A percentile compares a stretch with the other conserved stretches of the same genome.
phyloP scores from a whole-genome alignment of 2,888 invertebrate species.

The Spodoptera exigua region DNA sequence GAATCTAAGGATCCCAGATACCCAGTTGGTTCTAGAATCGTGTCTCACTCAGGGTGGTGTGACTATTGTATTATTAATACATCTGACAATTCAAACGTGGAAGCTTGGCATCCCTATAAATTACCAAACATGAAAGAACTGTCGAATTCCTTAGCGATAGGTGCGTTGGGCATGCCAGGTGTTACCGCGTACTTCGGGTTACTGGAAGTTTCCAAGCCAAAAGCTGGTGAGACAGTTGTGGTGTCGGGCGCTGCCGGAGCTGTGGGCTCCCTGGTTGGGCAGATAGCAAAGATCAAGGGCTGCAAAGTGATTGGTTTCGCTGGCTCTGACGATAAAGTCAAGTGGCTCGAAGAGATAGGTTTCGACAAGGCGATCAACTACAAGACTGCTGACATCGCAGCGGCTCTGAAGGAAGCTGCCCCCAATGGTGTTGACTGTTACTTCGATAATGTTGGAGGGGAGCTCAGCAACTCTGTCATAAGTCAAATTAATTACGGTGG shows the following conservation, averaged over 20 bases:
- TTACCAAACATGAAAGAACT: conserved; percentile 14
- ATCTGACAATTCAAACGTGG: too few relatives aligned
- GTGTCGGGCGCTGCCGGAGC: conserved; percentile 93
- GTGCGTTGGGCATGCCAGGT: conserved; percentile 91
- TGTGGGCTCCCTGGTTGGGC: conserved; percentile 92
- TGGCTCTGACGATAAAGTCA: conserved; percentile 73
- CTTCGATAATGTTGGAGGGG: conserved; percentile 27
- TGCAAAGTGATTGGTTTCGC: conserved; percentile 91
- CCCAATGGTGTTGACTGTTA: conserved; percentile 14
- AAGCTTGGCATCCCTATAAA: conserved; percentile 1
- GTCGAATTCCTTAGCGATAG: conserved; percentile 10
- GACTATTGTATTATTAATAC: too few relatives aligned
- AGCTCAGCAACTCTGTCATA: conserved; percentile 2
- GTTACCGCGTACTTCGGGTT: conserved; percentile 92
- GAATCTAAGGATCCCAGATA: too few relatives aligned
- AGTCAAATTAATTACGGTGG: not conserved
- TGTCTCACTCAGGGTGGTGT: too few relatives aligned
- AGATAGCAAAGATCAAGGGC: conserved; percentile 93
- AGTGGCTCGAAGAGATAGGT: conserved; percentile 88
- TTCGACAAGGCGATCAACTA: conserved; percentile 90
- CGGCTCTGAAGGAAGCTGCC: conserved; percentile 5
- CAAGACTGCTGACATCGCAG: conserved; percentile 4
- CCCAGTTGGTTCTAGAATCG: too few relatives aligned
- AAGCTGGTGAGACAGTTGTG: conserved; percentile 87
- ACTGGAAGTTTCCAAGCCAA: conserved; percentile 15